Evolutionary conservation across 2,797 vertebrate genomes (phyloP).

Genomic region (Acanthiza pusilla): DNA sequence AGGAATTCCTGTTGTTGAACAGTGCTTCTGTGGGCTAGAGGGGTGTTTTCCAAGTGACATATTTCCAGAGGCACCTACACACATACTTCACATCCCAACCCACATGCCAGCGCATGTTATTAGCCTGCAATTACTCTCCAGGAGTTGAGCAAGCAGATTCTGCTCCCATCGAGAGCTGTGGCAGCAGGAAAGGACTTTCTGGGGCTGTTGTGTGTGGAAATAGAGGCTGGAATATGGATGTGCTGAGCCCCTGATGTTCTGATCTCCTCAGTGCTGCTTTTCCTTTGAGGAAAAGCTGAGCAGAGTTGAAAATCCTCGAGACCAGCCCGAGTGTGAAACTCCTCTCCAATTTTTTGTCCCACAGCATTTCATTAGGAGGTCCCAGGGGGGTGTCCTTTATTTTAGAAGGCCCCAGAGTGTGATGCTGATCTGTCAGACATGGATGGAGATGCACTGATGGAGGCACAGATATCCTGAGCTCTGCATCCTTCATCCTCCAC

Average conservation of each 20-base stretch:
- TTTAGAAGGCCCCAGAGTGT: not conserved
- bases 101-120: slow-evolving; percentile 30
- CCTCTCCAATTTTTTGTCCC: not conserved
- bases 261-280: not conserved
- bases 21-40: not conserved
- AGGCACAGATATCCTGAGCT: not conserved
- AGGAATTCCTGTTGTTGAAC: slow-evolving; percentile 27
- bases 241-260: not conserved
- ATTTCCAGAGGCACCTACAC: slow-evolving; percentile 48
- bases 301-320: fast-evolving
- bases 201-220: not conserved
- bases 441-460: not conserved
- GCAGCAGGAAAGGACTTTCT: not conserved
- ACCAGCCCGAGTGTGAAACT: not conserved
- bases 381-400: not conserved
- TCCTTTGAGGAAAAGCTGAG: not conserved
- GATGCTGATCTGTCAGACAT: fast-evolving
- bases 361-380: not conserved
- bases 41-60: slow-evolving; percentile 37
- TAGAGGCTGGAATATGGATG: not conserved
- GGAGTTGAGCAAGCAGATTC: slow-evolving; percentile 6
- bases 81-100: slow-evolving; percentile 3
- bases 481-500: not conserved
- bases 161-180: not conserved
- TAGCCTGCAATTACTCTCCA: not conserved